Evolutionary conservation across 2,888 invertebrate species (phyloP), one percentile per base, ranked within the genome.

Genomic region (Zelleria hepariella): DNA sequence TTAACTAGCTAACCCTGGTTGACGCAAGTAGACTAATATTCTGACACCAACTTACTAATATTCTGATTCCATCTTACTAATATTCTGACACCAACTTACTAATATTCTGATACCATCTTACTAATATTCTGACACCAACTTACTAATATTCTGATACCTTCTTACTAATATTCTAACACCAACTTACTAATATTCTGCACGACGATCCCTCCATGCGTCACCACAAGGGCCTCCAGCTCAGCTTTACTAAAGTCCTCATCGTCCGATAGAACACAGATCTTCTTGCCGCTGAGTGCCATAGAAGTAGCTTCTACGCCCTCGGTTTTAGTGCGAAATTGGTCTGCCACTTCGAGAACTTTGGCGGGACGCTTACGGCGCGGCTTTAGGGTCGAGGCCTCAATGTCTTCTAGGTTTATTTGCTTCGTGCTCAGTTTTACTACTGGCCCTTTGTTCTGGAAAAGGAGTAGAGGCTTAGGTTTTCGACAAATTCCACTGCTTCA

Each of bases 401-500:
- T 67, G 63, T 76, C 71, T 0, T 73, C 73, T 20, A 69, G 71
- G 59, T 68, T 73, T 47, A 86, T 71, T 57, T 73, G 70, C 27
- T 78, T 81, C 1, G 69, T 77, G 56, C 77, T 73, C 25, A 87
- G 66, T 61, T 86, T 87, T 5, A 78, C 68, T 1, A 87, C 83
- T 10, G 78, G 63, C 0, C 69, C 71, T 70, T 72, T 78, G 62
- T 72, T 73, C 80, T 77, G 67, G 54, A 27, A 61, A 15, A 42
- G 32, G 15, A 15, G 2, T 1, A 5, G 32, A 1, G 7, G 5
- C 10, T 5, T 10, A 32, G 32, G 10, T 32, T 1, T 32, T 32
- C 32, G 32, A 32, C 10, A 32, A 7, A 32, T 10, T 10, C 32
- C 32, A 2, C 2, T 10, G 10, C 7, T 32, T 32, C 1, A 3